A percentile compares a stretch with the other conserved stretches of the same genome.
Conservation (phyloP, 2,888 invertebrate genomes). For the Seladonia tumulorum region DNA sequence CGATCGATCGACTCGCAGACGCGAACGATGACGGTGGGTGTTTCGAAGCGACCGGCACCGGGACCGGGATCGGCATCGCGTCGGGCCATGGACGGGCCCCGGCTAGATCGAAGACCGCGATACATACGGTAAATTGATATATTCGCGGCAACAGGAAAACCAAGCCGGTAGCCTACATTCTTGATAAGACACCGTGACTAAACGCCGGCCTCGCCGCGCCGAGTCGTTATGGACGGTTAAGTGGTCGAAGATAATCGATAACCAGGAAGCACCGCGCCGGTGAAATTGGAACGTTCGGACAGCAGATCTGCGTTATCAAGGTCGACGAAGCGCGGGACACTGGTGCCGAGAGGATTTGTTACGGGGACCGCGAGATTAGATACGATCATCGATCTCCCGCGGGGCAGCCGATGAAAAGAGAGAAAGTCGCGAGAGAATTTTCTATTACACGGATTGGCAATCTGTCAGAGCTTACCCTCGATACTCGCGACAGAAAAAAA, state of each 20-base stretch:
- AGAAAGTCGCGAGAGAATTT: not conserved
- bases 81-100: not conserved
- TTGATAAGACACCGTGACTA: conserved; percentile 66
- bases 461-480: no score
- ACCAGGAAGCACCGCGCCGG: conserved; percentile 49
- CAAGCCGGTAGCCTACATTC: conserved; percentile 64
- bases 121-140: conserved; percentile 64
- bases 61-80: conserved; percentile 8
- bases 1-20: conserved; percentile 44
- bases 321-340: conserved; percentile 12
- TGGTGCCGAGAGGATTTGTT: conserved; percentile 2
- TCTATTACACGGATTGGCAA: no score
- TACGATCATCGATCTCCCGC: not conserved
- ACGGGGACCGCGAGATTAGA: not conserved
- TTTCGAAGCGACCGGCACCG: conserved; percentile 33
- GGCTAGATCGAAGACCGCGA: conserved; percentile 47
- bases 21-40: conserved; percentile 48
- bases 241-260: conserved; percentile 61
- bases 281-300: conserved; percentile 57
- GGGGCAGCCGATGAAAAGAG: not conserved
- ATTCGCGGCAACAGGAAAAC: conserved; percentile 63
- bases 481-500: no score
- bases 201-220: conserved; percentile 43
- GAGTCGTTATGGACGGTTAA: conserved; percentile 44
- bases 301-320: conserved; percentile 47